phyloP scores from a whole-genome alignment of 1,140 invertebrate genomes.

The Rhyzopertha dominica region DNA sequence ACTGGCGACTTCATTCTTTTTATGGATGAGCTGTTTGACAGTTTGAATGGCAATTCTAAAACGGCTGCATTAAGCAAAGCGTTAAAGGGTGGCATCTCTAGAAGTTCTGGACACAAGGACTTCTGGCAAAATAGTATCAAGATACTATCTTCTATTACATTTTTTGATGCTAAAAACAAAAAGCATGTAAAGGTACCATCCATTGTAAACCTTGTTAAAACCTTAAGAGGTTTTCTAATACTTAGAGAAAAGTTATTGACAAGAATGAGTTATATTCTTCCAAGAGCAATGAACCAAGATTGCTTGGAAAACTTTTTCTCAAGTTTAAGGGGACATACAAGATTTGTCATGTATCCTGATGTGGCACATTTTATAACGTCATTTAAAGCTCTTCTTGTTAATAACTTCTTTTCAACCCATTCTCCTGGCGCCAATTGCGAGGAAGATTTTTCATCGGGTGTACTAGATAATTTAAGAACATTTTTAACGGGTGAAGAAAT shows the following conservation, averaged over 20 bases:
- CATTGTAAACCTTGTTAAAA: constrained; percentile 7
- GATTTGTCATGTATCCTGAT: constrained; percentile 1
- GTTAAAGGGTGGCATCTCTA: constrained; percentile 7
- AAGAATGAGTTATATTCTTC: constrained; percentile 1
- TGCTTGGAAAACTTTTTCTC: constrained; percentile 37
- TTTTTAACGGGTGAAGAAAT: constrained; percentile 3
- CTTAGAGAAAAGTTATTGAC: background rate
- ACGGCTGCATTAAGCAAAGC: background rate
- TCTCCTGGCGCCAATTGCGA: constrained; percentile 13
- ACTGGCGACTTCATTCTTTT: constrained; percentile 11
- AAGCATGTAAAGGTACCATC: constrained; percentile 7
- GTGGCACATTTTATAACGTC: constrained; percentile 10
- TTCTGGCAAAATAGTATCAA: constrained; percentile 2
- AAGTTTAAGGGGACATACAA: constrained; percentile 21
- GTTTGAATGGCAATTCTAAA: background rate
- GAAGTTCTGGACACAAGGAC: constrained; percentile 1
- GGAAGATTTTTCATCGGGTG: constrained; percentile 7
- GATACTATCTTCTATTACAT: background rate
- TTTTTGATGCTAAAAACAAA: background rate
- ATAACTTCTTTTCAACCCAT: constrained; percentile 17
- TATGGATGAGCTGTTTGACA: constrained; percentile 11
- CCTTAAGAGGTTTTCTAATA: constrained; percentile 12
- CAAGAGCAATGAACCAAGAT: constrained; percentile 30
- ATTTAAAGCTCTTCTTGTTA: constrained; percentile 15
- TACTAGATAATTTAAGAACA: constrained; percentile 11